A percentile compares a stretch with the other conserved stretches of the same genome.
These are phyloP conservation scores for Tyria jacobaeae DNA, from an alignment of 2,888 invertebrate species.

Conservation along the genomic window DNA sequence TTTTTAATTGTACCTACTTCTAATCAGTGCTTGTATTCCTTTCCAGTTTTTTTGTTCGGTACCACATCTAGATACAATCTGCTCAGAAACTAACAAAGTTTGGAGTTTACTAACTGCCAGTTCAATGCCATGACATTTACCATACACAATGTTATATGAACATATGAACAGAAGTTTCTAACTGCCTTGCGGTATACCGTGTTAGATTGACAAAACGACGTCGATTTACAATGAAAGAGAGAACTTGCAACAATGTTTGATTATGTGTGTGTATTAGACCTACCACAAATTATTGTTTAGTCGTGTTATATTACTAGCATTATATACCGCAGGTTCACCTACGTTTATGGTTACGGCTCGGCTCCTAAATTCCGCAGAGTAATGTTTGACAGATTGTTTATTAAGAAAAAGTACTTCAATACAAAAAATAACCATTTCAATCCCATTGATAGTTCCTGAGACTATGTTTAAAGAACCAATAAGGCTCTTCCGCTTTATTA, in stretches of 20 bases:
- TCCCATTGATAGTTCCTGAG: too few species aligned
- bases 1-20: too few species aligned
- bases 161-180: conserved; percentile 37
- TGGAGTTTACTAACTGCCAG: conserved; percentile 3
- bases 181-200: conserved; percentile 42
- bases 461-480: too few species aligned
- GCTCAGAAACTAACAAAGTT: conserved; percentile 1
- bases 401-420: too few species aligned
- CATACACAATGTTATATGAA: conserved; percentile 31
- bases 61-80: neutral
- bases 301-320: conserved; percentile 15
- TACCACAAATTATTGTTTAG: conserved; percentile 23
- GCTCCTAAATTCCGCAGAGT: too few species aligned
- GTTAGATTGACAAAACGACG: conserved; percentile 48
- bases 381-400: too few species aligned
- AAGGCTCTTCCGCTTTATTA: too few species aligned
- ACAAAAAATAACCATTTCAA: too few species aligned
- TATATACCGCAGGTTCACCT: too few species aligned
- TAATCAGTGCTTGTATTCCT: neutral
- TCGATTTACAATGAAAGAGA: conserved; percentile 40
- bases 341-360: too few species aligned
- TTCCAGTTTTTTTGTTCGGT: neutral
- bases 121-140: conserved; percentile 25
- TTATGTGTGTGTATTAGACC: conserved; percentile 18
- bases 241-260: conserved; percentile 36